Evolutionary conservation across 2,888 invertebrate genomes (phyloP).

Genomic region (Protodeltote pygarga): DNA sequence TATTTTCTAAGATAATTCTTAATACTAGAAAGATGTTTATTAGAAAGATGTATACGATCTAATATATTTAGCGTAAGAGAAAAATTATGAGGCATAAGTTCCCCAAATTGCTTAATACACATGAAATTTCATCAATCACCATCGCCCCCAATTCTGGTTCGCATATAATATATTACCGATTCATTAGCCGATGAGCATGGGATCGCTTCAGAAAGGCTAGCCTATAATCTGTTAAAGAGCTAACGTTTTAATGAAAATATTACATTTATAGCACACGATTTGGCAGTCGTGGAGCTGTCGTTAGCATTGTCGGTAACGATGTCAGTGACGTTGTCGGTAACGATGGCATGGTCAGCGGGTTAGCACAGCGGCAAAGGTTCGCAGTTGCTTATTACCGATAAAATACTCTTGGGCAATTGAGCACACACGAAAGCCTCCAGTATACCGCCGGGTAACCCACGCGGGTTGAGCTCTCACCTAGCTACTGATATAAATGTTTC

Average conservation of each 20-base stretch:
- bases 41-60: too few relatives aligned
- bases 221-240: constrained; percentile 81
- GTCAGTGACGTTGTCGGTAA: background rate
- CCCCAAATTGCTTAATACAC: constrained; percentile 33
- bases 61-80: constrained; percentile 17
- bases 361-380: too few relatives aligned
- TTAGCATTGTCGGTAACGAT: background rate
- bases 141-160: constrained; percentile 37
- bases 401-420: too few relatives aligned
- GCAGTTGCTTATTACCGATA: too few relatives aligned
- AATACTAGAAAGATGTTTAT: too few relatives aligned
- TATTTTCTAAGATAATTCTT: too few relatives aligned
- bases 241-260: constrained; percentile 57
- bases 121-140: constrained; percentile 43
- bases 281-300: background rate
- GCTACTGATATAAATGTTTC: too few relatives aligned
- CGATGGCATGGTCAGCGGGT: too few relatives aligned
- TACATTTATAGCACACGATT: constrained; percentile 55
- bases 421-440: too few relatives aligned
- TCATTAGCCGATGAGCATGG: constrained; percentile 71
- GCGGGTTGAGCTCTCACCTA: too few relatives aligned
- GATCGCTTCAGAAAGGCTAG: constrained; percentile 74
- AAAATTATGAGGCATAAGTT: constrained; percentile 25
- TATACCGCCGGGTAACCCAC: too few relatives aligned
- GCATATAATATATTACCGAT: constrained; percentile 59